phyloP scores from a whole-genome alignment of 2,797 vertebrate species.

The Ataeniobius toweri region DNA sequence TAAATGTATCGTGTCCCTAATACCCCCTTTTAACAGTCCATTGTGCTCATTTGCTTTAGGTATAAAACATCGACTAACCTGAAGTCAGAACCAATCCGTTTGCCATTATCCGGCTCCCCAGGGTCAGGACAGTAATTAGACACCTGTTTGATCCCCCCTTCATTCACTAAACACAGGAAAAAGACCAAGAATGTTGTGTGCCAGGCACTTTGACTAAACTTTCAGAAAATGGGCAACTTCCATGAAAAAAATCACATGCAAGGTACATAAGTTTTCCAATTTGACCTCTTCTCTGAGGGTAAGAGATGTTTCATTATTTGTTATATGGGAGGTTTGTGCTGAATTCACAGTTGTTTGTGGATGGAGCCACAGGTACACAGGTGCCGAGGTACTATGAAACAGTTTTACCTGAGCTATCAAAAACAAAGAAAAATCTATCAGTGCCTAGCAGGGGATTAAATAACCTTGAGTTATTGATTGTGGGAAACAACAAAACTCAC shows the following conservation, averaged over 20 bases:
- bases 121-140: constrained; percentile 96
- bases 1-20: neutral
- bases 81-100: constrained; percentile 89
- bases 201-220: constrained; percentile 34
- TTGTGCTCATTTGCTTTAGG: constrained; percentile 11
- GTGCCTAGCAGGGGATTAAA: constrained; percentile 53
- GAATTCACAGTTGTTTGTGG: constrained; percentile 30
- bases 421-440: constrained; percentile 47
- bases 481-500: constrained; percentile 40
- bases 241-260: constrained; percentile 22
- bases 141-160: constrained; percentile 90
- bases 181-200: constrained; percentile 42
- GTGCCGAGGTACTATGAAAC: constrained; percentile 36
- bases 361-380: constrained; percentile 14
- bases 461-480: constrained; percentile 60
- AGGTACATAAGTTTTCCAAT: constrained; percentile 14
- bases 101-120: constrained; percentile 92
- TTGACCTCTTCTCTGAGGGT: constrained; percentile 33
- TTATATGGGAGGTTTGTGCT: constrained; percentile 30
- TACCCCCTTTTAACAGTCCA: neutral
- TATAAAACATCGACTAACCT: constrained; percentile 79
- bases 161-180: constrained; percentile 85
- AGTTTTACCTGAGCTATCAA: constrained; percentile 48
- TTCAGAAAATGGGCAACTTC: constrained; percentile 41
- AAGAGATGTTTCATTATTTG: constrained; percentile 35